Conservation (phyloP, 2,888 invertebrate genomes). For the Schizotus pectinicornis region DNA sequence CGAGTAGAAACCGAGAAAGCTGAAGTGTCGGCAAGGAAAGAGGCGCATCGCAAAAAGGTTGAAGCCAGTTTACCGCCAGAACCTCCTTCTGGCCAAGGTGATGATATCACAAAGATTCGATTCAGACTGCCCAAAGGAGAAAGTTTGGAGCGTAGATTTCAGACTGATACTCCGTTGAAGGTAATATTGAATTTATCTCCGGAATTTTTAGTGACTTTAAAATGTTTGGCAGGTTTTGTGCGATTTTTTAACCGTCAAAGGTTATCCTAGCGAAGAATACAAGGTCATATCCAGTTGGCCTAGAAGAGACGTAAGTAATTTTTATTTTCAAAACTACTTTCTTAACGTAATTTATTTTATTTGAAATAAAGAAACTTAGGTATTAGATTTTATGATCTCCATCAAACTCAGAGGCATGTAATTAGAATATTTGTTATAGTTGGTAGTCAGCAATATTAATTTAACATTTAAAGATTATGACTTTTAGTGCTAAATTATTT, state of each 20-base stretch:
- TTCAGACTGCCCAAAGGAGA: constrained; percentile 82
- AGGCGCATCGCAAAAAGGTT: constrained; percentile 70
- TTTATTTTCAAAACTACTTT: background rate
- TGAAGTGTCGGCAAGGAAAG: constrained; percentile 75
- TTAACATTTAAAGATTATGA: no score
- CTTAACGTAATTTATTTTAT: no score
- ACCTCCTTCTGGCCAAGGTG: constrained; percentile 65
- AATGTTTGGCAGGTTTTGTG: constrained; percentile 71
- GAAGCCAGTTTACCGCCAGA: constrained; percentile 75
- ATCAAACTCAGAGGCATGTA: background rate
- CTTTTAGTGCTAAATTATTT: no score
- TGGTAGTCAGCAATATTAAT: no score
- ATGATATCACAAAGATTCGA: constrained; percentile 75
- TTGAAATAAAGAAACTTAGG: no score
- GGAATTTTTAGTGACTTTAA: constrained; percentile 45
- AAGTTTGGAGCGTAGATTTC: constrained; percentile 80
- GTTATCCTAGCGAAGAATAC: constrained; percentile 85
- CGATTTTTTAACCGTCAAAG: constrained; percentile 87
- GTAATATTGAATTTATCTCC: constrained; percentile 47
- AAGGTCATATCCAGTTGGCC: constrained; percentile 95
- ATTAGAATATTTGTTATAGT: background rate
- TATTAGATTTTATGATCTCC: background rate
- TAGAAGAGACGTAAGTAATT: constrained; percentile 85
- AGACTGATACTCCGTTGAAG: constrained; percentile 64
- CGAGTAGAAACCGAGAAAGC: constrained; percentile 77